A percentile compares a stretch with the other conserved stretches of the same genome.
Conservation (phyloP, 2,797 vertebrate species). For the Avahi laniger region DNA sequence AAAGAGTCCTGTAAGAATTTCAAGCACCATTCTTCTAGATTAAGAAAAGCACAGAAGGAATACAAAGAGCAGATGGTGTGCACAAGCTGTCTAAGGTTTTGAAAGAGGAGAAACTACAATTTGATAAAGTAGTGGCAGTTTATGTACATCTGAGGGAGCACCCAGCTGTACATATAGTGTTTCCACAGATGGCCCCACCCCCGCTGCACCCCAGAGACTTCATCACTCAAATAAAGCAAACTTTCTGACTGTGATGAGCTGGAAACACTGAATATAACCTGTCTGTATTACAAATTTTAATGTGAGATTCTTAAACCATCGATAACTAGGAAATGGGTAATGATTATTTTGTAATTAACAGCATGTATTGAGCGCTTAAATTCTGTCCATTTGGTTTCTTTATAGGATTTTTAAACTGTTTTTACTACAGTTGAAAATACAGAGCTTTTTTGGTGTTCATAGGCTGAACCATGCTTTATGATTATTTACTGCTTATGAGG, state of each 20-base stretch:
- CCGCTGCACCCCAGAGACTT: neutral
- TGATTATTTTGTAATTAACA: conserved; percentile 4
- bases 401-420: neutral
- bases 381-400: neutral
- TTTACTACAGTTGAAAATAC: neutral
- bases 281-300: neutral
- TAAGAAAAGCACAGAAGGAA: conserved; percentile 64
- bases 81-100: conserved; percentile 40
- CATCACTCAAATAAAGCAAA: neutral
- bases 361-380: neutral
- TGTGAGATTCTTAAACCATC: neutral
- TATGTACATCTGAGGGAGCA: neutral
- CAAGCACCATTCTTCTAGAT: conserved; percentile 72
- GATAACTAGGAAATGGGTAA: neutral
- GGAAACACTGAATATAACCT: neutral
- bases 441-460: neutral
- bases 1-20: conserved; percentile 69
- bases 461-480: neutral
- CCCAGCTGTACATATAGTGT: neutral
- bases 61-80: conserved; percentile 67
- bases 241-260: neutral
- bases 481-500: neutral
- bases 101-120: conserved; percentile 31
- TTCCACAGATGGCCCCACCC: neutral
- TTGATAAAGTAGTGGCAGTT: conserved; percentile 44